Base-by-base conservation (phyloP, 2,113 vertebrate genomes). In the Haliaeetus leucogaster region DNA sequence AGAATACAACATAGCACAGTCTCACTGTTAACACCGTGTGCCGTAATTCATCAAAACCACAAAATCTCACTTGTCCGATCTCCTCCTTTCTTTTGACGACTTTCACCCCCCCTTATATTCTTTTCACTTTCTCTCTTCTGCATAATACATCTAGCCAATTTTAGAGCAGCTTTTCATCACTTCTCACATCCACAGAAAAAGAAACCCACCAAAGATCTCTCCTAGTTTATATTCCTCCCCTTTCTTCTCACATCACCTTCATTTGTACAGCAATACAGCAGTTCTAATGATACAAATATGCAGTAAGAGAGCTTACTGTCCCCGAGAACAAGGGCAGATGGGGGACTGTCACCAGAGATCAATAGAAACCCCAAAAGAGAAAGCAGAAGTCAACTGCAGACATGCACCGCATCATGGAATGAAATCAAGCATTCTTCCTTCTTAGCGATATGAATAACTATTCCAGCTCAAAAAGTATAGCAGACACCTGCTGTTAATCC, bases 231-330 rank as follows among this genome's bases (percentile, higher is more conserved):
- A 36, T 27, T 12, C 20, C 27, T 77, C 38, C 13, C 9, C 18
- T 30, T 73, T 70, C 18, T 34, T 34, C 26, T 45, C 19, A 30
- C 18, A 38, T 27, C 17, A 38, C 32, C 13, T 61, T 16, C 34
- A 18, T 27, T 65, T 59, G 13, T n/a, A 66, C 22, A 73, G 40
- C 40, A 62, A 7, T 8, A 48, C 7, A 48, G 30, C 45, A 48
- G 25, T 10, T 67, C 4, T 59, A n/a, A 27, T 1, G 6, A 70
- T 3, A 72, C 26, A 34, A 62, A 59, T 2, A 16, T 0, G 3
- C 23, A 20, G 13, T 6, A 56, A 20, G 13, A 72, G 11, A 68
- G 32, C 62, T 45, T 25, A 13, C 7, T 36, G 21, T 11, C 15
- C 53, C 13, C 2, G 23, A 89, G 34, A 89, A 61, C 6, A 43